Percentiles rank a stretch among this genome's conserved stretches.
Evolutionary conservation across 53 echinoderm and acorn worm species (phyloP).

Genomic region (Apostichopus leukothele): DNA sequence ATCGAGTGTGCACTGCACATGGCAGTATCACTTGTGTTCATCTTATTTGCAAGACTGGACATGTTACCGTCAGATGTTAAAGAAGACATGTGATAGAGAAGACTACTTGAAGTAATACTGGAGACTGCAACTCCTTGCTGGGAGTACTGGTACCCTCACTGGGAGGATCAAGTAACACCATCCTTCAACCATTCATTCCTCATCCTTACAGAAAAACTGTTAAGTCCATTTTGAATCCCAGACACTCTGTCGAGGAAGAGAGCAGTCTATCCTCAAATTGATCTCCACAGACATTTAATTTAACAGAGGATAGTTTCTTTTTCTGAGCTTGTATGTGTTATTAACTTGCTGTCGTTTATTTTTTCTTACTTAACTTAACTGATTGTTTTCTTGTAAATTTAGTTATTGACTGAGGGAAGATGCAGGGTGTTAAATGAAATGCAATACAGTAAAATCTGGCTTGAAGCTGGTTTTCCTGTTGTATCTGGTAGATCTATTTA

Average conservation of each 20-base stretch:
- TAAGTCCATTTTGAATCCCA: slow-evolving; percentile 31
- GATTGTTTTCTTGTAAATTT: slow-evolving; percentile 16
- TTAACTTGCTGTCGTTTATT: not conserved
- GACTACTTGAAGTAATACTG: not conserved
- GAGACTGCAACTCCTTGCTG: not conserved
- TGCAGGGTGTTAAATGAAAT: slow-evolving; percentile 16
- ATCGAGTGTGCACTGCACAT: not conserved
- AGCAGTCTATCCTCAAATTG: slow-evolving; percentile 4
- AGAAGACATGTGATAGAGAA: not conserved
- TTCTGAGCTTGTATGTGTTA: not conserved
- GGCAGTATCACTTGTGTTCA: not conserved
- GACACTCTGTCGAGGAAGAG: slow-evolving; percentile 39
- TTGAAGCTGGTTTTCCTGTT: not conserved
- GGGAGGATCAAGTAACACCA: slow-evolving; percentile 33
- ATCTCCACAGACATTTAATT: slow-evolving; percentile 48
- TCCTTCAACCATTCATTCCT: slow-evolving; percentile 10
- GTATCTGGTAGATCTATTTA: not conserved
- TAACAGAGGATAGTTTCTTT: slow-evolving; percentile 1
- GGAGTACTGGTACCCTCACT: slow-evolving; percentile 4
- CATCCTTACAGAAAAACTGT: not conserved
- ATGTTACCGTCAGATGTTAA: not conserved
- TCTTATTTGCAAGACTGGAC: not conserved
- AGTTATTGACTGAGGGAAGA: slow-evolving; percentile 19
- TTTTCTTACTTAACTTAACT: not conserved
- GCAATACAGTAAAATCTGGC: not conserved